Evolutionary conservation across 1,140 invertebrate species (phyloP), one percentile per base, ranked within the genome.

Genomic region (Penaeus vannamei): DNA sequence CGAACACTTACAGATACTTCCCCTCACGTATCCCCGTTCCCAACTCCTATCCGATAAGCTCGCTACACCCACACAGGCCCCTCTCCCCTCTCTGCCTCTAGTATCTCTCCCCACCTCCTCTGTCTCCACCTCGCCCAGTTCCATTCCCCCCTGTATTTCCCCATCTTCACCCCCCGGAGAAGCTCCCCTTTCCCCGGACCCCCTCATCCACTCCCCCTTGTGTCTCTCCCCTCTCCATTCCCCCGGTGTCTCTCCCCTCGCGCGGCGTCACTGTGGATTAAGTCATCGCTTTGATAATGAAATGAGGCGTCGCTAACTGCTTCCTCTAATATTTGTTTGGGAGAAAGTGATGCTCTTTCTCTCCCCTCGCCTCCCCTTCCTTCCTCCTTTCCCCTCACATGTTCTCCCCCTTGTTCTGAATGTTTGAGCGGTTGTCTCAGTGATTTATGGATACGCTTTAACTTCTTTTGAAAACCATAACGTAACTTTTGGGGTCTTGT

Each of bases 251-350:
- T n/a, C 79, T 59, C 79, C 60, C n/a, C 46, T 23, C 80, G n/a
- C 82, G 36, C n/a, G 36, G 26, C 83, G 83, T 84, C 83, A 69
- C 29, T 64, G 62, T 12, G 64, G 83, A 84, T 84, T 84, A 84
- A 84, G 83, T 84, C 83, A 84, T 84, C 83, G 59, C 83, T 84
- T 84, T 69, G 62, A 20, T 84, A 84, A 84, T 84, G 83, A 84
- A 84, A 84, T 84, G 83, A 84, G 83, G 62, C 83, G 83, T 69
- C 83, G 83, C 83, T 84, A 84, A 84, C 83, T 84, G 83, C 36
- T 69, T 84, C 83, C 83, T 84, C 62, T 46, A 69, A 84, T 84
- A 84, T 84, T 84, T 84, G 83, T 84, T 84, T 84, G 83, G 61
- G 32, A 36, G 61, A 64, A 69, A 66, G 82, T 23, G 82, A 84